Evolutionary conservation across 1,140 invertebrate species (phyloP), one percentile per base, ranked within the genome.

Genomic region (Philotrypesis tridentata): DNA sequence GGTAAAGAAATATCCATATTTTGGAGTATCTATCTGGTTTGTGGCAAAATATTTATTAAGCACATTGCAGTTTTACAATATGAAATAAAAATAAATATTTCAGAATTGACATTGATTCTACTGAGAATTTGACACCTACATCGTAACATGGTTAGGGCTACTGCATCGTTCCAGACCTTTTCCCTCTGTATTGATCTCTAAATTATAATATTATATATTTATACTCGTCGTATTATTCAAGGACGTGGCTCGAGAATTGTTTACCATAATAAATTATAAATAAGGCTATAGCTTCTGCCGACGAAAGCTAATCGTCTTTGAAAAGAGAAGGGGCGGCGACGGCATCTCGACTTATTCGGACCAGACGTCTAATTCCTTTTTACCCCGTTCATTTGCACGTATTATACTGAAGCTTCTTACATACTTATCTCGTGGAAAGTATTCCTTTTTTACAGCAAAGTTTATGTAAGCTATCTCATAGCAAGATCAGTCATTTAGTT

Each of bases 1-100:
- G 48, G 48, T 55, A 25, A 65, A 65, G 63, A 25, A 68, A 68
- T 65, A 77, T 67, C 5, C 2, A 77, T n/a, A 43, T 77, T 77
- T 67, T 67, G 7, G 43, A 33, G 43, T 67, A 77, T 68, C 29
- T 71, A 79, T 40, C 8, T 40, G 17, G 3, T 76, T 71, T 70
- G 37, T 76, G 9, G 80, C 73, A 82, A 82, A 77, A 82, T 77
- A 82, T 82, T 77, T 82, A 82, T 82, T 82, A 77, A 76, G 74
- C 60, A 65, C 73, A 77, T 72, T 77, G 74, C 33, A 70, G 29
- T 82, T 21, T 77, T 82, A 77, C 74, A 82, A 48, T 77, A 82
- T 27, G 43, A 70, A 48, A 82, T 82, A 82, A 82, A 82, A 76
- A 75, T 80, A 76, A 82, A 76, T 82, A 76, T 60, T 76, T 55